Conservation (phyloP, 2,888 invertebrate species). For the Agrilus biguttatus region DNA sequence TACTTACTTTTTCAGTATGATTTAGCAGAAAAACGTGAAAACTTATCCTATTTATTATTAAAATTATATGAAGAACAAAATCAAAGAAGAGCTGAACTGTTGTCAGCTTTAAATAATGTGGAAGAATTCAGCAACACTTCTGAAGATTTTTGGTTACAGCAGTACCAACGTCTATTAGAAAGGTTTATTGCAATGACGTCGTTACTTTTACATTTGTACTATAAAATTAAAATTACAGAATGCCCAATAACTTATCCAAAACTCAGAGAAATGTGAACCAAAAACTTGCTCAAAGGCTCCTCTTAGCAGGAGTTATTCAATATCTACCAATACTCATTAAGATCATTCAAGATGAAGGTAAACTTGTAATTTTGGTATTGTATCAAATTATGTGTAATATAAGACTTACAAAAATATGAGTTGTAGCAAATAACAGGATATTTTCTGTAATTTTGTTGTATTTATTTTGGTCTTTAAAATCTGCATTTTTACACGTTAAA, state of each 20-base stretch:
- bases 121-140: constrained; percentile 41
- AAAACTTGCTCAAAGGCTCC: constrained; percentile 48
- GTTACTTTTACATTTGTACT: not conserved
- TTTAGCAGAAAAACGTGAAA: constrained; percentile 49
- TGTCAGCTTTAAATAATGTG: constrained; percentile 56
- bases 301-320: constrained; percentile 59
- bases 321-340: constrained; percentile 61
- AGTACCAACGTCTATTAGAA: constrained; percentile 72
- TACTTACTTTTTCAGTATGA: constrained; percentile 37
- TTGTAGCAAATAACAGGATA: too few relatives aligned
- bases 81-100: constrained; percentile 46
- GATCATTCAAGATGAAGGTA: constrained; percentile 38
- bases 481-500: too few relatives aligned
- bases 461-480: too few relatives aligned
- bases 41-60: constrained; percentile 50
- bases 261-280: constrained; percentile 50
- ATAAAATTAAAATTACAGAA: constrained; percentile 13
- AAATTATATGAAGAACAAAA: constrained; percentile 55
- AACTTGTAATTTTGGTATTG: constrained; percentile 12
- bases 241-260: constrained; percentile 48
- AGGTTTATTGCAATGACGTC: constrained; percentile 19
- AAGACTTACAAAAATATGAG: too few relatives aligned
- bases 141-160: constrained; percentile 59
- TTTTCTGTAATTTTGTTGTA: too few relatives aligned
- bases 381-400: not conserved